Percentiles rank a stretch among this genome's conserved stretches.
phyloP scores from a whole-genome alignment of 2,113 vertebrate genomes.

The Muscicapa adusta region DNA sequence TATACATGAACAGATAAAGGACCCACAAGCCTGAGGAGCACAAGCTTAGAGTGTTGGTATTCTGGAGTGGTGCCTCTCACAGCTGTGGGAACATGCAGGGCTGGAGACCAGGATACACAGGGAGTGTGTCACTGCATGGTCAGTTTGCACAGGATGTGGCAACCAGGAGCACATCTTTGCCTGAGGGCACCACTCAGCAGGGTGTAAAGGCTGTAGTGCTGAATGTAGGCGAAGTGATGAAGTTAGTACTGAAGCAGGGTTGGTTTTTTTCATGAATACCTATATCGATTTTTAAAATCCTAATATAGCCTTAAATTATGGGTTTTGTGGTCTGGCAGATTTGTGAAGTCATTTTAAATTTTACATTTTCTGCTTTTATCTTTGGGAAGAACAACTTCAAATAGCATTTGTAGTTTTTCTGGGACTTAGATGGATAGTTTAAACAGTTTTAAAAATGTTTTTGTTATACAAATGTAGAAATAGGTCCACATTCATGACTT shows the following conservation, averaged over 20 bases:
- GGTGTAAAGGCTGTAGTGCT: background rate
- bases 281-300: background rate
- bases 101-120: rapidly evolving
- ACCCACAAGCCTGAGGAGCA: background rate
- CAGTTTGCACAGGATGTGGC: background rate
- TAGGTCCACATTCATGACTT: background rate
- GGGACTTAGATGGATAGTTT: background rate
- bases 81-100: rapidly evolving
- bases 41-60: background rate
- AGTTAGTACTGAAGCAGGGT: background rate
- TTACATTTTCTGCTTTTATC: background rate
- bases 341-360: background rate
- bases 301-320: background rate
- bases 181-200: background rate
- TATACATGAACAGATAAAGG: background rate
- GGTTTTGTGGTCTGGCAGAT: background rate
- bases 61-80: background rate
- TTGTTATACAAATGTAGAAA: background rate
- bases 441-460: background rate
- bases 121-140: rapidly evolving
- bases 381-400: background rate
- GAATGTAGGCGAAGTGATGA: background rate
- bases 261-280: background rate
- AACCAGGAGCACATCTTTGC: background rate
- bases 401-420: background rate